phyloP scores from a whole-genome alignment of 2,797 vertebrate genomes.

The Syngnathus acus region DNA sequence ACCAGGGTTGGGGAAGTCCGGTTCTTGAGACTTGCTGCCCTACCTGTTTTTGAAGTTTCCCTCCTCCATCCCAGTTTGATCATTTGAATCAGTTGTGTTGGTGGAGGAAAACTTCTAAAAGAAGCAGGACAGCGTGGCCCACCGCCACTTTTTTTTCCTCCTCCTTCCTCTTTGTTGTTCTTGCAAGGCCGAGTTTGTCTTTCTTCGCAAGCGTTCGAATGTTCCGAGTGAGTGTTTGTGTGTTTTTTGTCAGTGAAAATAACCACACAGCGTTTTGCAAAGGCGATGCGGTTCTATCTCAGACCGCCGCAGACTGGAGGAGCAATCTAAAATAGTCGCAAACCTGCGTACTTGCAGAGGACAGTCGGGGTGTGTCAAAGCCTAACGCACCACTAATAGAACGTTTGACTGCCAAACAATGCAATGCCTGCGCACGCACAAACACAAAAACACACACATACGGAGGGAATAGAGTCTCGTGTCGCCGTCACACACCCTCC shows the following conservation, averaged over 20 bases:
- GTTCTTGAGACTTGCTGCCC: no score
- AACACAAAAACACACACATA: constrained; percentile 25
- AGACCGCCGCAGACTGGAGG: constrained; percentile 37
- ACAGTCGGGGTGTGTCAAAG: constrained; percentile 58
- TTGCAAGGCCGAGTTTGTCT: constrained; percentile 16
- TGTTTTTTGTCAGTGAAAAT: constrained; percentile 35
- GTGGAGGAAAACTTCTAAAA: no score
- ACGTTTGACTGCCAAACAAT: constrained; percentile 57
- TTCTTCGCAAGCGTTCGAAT: constrained; percentile 27
- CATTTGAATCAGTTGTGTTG: no score
- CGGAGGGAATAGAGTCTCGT: constrained; percentile 47
- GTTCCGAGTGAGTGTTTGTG: constrained; percentile 14
- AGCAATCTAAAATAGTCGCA: constrained; percentile 54
- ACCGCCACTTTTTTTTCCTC: constrained; percentile 18
- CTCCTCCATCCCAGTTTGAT: no score
- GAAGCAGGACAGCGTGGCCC: constrained; percentile 15
- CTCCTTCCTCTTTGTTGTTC: constrained; percentile 14
- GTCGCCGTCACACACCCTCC: constrained; percentile 10
- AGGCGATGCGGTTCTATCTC: constrained; percentile 45
- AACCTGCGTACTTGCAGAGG: constrained; percentile 53
- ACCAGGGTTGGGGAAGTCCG: no score
- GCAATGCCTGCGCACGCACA: constrained; percentile 32
- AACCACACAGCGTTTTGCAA: constrained; percentile 24
- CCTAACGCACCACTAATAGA: constrained; percentile 51
- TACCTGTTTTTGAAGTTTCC: no score